These are phyloP conservation scores for Pseudococcus longispinus DNA, from an alignment of 2,888 invertebrate genomes.

Conservation along the genomic window DNA sequence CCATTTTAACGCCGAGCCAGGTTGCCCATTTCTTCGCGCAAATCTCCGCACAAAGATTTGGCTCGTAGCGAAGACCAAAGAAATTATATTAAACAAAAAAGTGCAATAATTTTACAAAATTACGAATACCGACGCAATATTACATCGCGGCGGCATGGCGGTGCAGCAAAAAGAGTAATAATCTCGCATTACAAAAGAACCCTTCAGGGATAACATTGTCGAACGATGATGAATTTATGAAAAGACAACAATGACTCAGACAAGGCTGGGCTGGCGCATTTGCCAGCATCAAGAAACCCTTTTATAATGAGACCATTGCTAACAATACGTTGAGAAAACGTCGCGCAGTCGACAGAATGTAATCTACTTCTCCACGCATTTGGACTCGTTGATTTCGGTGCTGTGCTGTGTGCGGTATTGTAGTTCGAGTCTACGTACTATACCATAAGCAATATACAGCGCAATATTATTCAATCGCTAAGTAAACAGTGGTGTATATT, in stretches of 20 bases:
- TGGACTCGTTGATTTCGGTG: constrained; percentile 23
- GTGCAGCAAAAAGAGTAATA: constrained; percentile 7
- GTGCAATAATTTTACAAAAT: constrained; percentile 36
- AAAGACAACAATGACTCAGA: constrained; percentile 38
- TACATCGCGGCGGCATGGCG: neutral
- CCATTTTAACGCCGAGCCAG: neutral
- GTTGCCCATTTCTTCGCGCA: no score
- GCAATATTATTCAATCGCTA: constrained; percentile 35
- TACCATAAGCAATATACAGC: constrained; percentile 8
- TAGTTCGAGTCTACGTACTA: neutral
- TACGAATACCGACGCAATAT: constrained; percentile 11
- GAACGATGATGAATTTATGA: constrained; percentile 39
- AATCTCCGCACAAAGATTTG: no score
- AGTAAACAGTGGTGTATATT: constrained; percentile 33
- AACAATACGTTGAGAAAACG: constrained; percentile 25
- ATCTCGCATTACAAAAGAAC: constrained; percentile 36
- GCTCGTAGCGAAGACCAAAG: no score
- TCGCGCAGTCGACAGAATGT: constrained; percentile 27
- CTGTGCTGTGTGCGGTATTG: neutral
- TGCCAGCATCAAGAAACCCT: constrained; percentile 21
- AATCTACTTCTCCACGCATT: constrained; percentile 29
- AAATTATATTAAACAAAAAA: neutral
- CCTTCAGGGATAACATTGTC: constrained; percentile 35
- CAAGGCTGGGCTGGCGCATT: constrained; percentile 1
- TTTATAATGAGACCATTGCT: constrained; percentile 32